Conservation (phyloP, 2,113 vertebrate species). For the Mus musculus region DNA sequence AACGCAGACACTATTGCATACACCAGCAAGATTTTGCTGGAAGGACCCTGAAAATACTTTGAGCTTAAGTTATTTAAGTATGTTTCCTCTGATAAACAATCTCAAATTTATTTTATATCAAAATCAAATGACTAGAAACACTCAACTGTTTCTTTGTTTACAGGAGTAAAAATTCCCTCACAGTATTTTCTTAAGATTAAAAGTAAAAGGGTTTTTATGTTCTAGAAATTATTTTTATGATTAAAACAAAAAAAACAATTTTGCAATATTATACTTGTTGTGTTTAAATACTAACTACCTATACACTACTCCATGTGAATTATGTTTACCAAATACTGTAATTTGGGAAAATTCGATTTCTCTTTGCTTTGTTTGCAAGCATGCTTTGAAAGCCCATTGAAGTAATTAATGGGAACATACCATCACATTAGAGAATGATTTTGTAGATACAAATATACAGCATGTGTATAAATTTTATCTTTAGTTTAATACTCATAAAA, state of each 20-base stretch:
- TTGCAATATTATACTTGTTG: neutral
- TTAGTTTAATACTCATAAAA: neutral
- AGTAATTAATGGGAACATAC: conserved; percentile 13
- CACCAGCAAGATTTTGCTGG: no score
- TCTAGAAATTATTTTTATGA: neutral
- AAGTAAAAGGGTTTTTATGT: neutral
- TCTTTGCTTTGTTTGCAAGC: neutral
- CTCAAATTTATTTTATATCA: conserved; percentile 43
- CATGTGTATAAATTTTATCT: neutral
- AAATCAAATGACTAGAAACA: neutral
- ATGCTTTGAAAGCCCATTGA: neutral
- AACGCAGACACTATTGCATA: no score
- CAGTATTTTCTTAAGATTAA: conserved; percentile 2
- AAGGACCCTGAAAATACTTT: neutral
- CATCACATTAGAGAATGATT: neutral
- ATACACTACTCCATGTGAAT: neutral
- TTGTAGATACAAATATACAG: neutral
- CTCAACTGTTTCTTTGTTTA: neutral
- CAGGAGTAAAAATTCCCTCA: neutral
- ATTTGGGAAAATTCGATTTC: neutral
- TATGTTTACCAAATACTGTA: conserved; percentile 19
- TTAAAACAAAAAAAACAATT: neutral
- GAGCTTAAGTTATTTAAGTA: neutral
- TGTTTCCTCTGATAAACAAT: neutral
- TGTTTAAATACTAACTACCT: neutral